Evolutionary conservation across 2,113 vertebrate genomes (phyloP), one percentile per base, ranked within the genome.

Genomic region (Labeo rohita): DNA sequence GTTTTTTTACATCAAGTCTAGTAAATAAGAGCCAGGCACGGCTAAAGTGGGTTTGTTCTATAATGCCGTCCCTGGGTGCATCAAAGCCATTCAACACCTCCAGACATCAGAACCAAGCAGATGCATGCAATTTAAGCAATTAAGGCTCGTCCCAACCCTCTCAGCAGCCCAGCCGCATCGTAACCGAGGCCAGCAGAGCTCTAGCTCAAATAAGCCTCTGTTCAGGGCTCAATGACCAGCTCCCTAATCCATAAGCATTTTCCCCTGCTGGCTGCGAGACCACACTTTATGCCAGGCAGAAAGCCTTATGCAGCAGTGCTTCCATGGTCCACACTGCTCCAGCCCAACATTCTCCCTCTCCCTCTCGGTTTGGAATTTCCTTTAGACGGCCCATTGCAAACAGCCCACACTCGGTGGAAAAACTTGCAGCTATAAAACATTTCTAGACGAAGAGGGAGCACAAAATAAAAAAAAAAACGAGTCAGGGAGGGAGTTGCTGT

Each of bases 61-160:
- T 75, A 88, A 91, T 90, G 89, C 89, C 91, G 90, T 85, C 89
- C 84, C 89, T 82, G 83, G 89, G 85, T 74, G 87, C 89, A 92
- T 90, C 89, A 88, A 81, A 90, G 84, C 63, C n/a, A 45, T 73
- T 72, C 52, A 68, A 87, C 86, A 82, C 80, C 45, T 59, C 61
- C 50, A 78, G 59, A 90, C 89, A 87, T 87, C 86, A 87, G 82
- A 84, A 76, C 86, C 80, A 87, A 89, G 83, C 93, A 93, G 83
- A 89, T 91, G 92, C 56, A 80, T 88, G 90, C 90, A 93, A 94
- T 94, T 94, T 88, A 89, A 43, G 61, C 87, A 92, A 92, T 91
- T 92, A 91, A 87, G 88, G 78, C 56, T 89, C 83, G 54, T 82
- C 84, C 89, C 85, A 85, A 77, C 88, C 75, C 78, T 70, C 47